Conservation (phyloP, 2,797 vertebrate genomes). For the Artibeus lituratus region DNA sequence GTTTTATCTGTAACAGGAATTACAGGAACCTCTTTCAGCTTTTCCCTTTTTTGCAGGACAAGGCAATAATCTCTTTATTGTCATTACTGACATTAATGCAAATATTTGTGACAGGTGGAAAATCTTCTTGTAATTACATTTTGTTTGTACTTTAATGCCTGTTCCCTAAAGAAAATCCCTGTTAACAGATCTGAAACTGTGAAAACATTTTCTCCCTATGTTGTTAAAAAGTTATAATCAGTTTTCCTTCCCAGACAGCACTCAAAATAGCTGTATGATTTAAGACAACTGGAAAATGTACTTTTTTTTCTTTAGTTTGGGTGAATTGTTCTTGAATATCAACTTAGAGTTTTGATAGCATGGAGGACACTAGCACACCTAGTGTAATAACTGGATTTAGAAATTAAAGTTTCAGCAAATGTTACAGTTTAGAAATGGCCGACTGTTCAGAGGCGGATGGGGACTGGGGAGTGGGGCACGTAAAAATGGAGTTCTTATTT, state of each 20-base stretch:
- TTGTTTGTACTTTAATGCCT: conserved; percentile 82
- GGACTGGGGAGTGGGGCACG: neutral
- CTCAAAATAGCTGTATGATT: conserved; percentile 65
- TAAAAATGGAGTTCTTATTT: neutral
- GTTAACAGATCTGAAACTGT: conserved; percentile 82
- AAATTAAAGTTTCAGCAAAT: neutral
- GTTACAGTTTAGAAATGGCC: neutral
- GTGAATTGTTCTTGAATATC: conserved; percentile 12
- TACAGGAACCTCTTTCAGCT: conserved; percentile 72
- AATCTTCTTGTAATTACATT: conserved; percentile 85
- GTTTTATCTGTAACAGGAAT: conserved; percentile 21
- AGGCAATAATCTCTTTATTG: conserved; percentile 81
- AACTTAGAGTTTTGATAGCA: conserved; percentile 33
- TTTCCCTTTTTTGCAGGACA: conserved; percentile 57
- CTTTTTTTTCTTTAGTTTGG: conserved; percentile 32
- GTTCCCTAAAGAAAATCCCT: conserved; percentile 76
- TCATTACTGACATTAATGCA: conserved; percentile 80
- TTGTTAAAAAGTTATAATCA: conserved; percentile 80
- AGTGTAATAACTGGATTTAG: neutral
- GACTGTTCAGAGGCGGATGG: neutral
- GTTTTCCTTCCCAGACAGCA: conserved; percentile 79
- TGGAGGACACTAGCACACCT: neutral
- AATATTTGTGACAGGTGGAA: conserved; percentile 85
- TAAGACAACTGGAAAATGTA: conserved; percentile 70
- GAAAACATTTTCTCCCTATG: conserved; percentile 83